phyloP scores from a whole-genome alignment of 2,113 vertebrate genomes.

The Polypterus senegalus region DNA sequence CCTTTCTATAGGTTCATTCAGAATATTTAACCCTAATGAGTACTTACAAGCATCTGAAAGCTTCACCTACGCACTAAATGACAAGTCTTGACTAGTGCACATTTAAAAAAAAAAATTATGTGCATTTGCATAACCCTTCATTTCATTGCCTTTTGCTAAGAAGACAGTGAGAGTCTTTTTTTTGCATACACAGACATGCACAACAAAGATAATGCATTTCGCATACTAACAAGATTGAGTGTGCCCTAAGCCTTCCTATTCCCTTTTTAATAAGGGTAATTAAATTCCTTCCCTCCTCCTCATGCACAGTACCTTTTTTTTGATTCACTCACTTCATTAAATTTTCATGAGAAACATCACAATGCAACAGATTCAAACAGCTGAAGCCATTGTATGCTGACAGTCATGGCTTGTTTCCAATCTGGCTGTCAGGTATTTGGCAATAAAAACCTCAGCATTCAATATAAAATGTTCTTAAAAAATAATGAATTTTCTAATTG shows the following conservation, averaged over 20 bases:
- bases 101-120: conserved; percentile 17
- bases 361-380: conserved; percentile 44
- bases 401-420: conserved; percentile 57
- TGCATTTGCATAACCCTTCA: conserved; percentile 26
- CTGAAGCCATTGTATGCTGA: conserved; percentile 35
- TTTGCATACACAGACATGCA: conserved; percentile 19
- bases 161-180: conserved; percentile 13
- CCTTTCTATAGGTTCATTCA: conserved; percentile 22
- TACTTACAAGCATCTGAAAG: conserved; percentile 22
- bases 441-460: conserved; percentile 47
- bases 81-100: conserved; percentile 25
- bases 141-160: conserved; percentile 20
- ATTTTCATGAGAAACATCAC: conserved; percentile 55
- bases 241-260: conserved; percentile 30
- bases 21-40: conserved; percentile 22
- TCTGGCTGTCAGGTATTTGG: conserved; percentile 69
- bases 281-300: conserved; percentile 41
- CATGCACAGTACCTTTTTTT: conserved; percentile 32
- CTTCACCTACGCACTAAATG: conserved; percentile 17
- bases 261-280: conserved; percentile 53
- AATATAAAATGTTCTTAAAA: conserved; percentile 33
- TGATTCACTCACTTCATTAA: conserved; percentile 45
- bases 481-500: conserved; percentile 48
- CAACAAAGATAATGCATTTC: conserved; percentile 36
- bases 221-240: conserved; percentile 32